Conservation (phyloP, 2,888 invertebrate genomes). For the Atherix ibis region DNA sequence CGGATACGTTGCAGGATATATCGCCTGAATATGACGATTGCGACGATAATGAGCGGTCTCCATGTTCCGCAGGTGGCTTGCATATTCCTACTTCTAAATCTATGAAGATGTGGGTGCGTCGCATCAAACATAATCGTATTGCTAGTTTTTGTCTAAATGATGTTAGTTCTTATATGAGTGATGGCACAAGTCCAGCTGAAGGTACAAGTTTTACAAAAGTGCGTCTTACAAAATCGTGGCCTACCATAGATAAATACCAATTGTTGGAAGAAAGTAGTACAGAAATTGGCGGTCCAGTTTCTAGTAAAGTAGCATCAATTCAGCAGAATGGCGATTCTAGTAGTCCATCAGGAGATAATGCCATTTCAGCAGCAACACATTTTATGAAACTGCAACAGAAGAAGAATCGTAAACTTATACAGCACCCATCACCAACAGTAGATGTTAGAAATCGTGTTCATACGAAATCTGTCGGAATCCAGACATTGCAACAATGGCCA, state of each 20-base stretch:
- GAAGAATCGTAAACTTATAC: conserved; percentile 2
- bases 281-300: conserved; percentile 13
- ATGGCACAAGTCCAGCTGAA: conserved; percentile 32
- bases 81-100: conserved; percentile 42
- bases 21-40: conserved; percentile 19
- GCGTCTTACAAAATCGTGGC: conserved; percentile 48
- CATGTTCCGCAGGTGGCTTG: conserved; percentile 41
- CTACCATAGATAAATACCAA: conserved; percentile 38
- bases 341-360: conserved; percentile 13
- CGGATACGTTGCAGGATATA: conserved; percentile 13
- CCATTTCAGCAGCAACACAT: conserved; percentile 13
- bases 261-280: conserved; percentile 10
- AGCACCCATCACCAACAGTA: neutral
- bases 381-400: conserved; percentile 13
- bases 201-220: conserved; percentile 25
- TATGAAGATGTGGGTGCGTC: conserved; percentile 39
- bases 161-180: conserved; percentile 22
- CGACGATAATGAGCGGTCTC: conserved; percentile 36
- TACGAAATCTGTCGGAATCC: conserved; percentile 33
- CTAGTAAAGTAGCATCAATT: neutral
- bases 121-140: conserved; percentile 41
- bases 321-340: conserved; percentile 10
- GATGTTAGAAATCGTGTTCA: conserved; percentile 2
- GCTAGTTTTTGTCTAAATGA: conserved; percentile 48
- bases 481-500: conserved; percentile 56